Base-by-base conservation (phyloP, 2,113 vertebrate species). In the Anguilla japonica region DNA sequence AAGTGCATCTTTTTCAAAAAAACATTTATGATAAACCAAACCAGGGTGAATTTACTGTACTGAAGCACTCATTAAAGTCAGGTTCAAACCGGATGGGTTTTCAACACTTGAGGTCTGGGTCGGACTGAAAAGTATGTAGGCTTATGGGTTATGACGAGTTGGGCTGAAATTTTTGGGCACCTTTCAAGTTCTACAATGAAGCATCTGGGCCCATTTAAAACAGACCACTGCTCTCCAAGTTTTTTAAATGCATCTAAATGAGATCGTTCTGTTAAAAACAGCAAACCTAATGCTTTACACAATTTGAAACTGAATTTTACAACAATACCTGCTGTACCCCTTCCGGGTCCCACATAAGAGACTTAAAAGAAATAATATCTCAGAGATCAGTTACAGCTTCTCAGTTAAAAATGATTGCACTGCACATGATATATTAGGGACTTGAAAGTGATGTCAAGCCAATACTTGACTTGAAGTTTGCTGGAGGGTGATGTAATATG, bases 231-330 rank as follows among this genome's bases (percentile, higher is more conserved):
- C 71, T 79, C 56, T 67, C 41, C 22, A 26, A 8, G 40, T 29
- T 79, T 86, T 57, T 82, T 60, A 41, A 86, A 34, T 46, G 57
- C 85, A 34, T 57, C 57, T 50, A 71, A 82, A 67, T 86, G 80
- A 82, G 57, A 67, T 67, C 26, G 18, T 67, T 20, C 80, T 82
- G 56, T 40, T 56, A 80, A 57, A 79, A n/a, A 81, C 20, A 14
- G 46, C 22, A 82, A 40, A 87, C 81, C 13, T 53, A 81, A n/a
- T 9, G 34, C 22, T 63, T 56, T 4, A 83, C 56, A 78, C 50
- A 18, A 41, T 60, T 79, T 29, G 22, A n/a, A 50, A 78, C 43
- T 46, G 22, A 26, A 71, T 83, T 79, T 41, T 5, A 67, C 81
- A 71, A 20, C 41, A 50, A 15, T 43, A 53, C 57, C 14, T 81